Evolutionary conservation across 2,888 invertebrate species (phyloP).

Genomic region (Pristionchus maxplancki): DNA sequence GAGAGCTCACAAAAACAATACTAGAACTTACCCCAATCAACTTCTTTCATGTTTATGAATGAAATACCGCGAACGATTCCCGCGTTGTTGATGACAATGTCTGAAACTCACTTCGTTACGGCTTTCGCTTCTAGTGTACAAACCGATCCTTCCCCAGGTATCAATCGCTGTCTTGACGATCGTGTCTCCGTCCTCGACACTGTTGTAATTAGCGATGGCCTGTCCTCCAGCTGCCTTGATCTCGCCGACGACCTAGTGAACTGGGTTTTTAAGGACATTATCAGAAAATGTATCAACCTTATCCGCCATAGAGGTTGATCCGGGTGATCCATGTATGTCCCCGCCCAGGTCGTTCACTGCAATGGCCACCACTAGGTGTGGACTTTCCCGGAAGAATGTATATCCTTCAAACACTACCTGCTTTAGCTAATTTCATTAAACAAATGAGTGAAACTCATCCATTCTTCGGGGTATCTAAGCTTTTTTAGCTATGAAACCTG

Average conservation of each 20-base stretch:
- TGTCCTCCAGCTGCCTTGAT: constrained; percentile 89
- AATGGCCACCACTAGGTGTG: no score
- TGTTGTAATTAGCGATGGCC: constrained; percentile 88
- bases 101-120: constrained; percentile 79
- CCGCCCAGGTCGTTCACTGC: constrained; percentile 96
- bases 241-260: constrained; percentile 89
- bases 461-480: no score
- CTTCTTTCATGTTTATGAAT: constrained; percentile 89
- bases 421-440: no score
- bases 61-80: constrained; percentile 96
- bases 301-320: constrained; percentile 74
- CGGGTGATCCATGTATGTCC: constrained; percentile 88
- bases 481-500: background rate
- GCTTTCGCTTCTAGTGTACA: constrained; percentile 22
- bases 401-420: background rate
- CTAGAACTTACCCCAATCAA: constrained; percentile 88
- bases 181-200: constrained; percentile 96
- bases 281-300: no score
- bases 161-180: constrained; percentile 95
- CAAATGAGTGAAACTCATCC: no score
- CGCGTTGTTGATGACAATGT: constrained; percentile 97
- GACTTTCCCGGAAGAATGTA: no score
- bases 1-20: no score
- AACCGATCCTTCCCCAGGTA: constrained; percentile 85
- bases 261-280: no score